Evolutionary conservation across 2,113 vertebrate genomes (phyloP), one percentile per base, ranked within the genome.

Genomic region (Melanotaenia duboulayi): DNA sequence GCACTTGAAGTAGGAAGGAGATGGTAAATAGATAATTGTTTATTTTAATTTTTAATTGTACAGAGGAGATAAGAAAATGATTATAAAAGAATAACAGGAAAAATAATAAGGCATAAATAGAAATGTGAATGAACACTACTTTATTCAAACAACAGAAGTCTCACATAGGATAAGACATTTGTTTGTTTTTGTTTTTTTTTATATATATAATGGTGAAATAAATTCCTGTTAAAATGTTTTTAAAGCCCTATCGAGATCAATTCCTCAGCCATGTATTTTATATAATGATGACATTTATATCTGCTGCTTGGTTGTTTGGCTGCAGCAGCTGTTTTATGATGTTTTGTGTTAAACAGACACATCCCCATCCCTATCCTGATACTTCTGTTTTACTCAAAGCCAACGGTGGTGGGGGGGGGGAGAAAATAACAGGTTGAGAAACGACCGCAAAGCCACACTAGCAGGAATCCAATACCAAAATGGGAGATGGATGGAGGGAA

Each of bases 371-470:
- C 69, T 9, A 1, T 4, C 32, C 57, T 63, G 58, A 37, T 52
- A 11, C 67, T 59, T 66, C 23, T 61, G 48, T 70, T 86, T 76
- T 70, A 54, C 76, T 57, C 58, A 12, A 25, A 71, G 50, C 42
- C 23, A 48, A 63, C 74, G 58, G 54, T 64, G 32, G 22, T n/a
- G 40, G 59, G 51, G 48, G 62, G 32, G 24, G 42, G 63, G 52
- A 48, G 62, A 68, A 78, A 68, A 81, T 86, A 71, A 71, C 71
- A 88, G 77, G 66, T 61, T 81, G 40, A 40, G 65, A 66, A 60
- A 75, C 25, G 14, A 57, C 76, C 68, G 57, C 49, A 49, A 77
- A 79, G 57, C 65, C 62, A 8, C 64, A 24, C 23, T 4, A 13
- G 28, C 24, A 75, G 62, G 58, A 71, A 80, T 73, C 70, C 69